These are phyloP conservation scores for Phenganax marumi DNA, from an alignment of 92 coral and sea anemone species.

Conservation along the genomic window DNA sequence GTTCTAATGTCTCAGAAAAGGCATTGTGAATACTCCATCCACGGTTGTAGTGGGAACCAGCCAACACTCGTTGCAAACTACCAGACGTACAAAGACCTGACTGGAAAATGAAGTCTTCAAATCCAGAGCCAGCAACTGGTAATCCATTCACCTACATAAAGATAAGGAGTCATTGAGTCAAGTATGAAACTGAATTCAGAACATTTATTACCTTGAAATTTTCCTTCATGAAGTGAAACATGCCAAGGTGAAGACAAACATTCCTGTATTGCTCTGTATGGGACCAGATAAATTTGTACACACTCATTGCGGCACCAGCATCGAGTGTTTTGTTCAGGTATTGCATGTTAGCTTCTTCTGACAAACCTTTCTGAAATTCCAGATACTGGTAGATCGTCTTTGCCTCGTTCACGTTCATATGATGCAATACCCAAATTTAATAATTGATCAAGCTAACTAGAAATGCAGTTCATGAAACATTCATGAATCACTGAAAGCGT, in stretches of 20 bases:
- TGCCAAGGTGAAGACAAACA: conserved; percentile 1
- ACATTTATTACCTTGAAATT: not conserved
- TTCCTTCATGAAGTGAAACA: conserved; percentile 1
- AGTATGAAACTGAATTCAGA: not conserved
- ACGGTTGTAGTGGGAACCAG: conserved; percentile 4
- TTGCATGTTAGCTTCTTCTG: not conserved
- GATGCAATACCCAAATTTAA: not conserved
- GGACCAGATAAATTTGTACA: not conserved
- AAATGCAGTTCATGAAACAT: not conserved
- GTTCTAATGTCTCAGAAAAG: conserved; percentile 8
- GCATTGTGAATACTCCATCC: conserved; percentile 5
- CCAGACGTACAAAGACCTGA: conserved; percentile 6
- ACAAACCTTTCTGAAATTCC: not conserved
- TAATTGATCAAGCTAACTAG: not conserved
- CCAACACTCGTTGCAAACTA: conserved; percentile 1
- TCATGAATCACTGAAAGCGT: not conserved
- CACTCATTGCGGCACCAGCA: conserved; percentile 12
- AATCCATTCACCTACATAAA: not conserved
- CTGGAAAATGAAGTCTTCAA: not conserved
- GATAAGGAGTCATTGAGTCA: not conserved
- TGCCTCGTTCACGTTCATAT: not conserved
- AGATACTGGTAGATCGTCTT: conserved; percentile 3
- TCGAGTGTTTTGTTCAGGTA: conserved; percentile 5
- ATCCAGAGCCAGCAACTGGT: conserved; percentile 6
- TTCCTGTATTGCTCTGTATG: conserved; percentile 1